Base-by-base conservation (phyloP, 2,797 vertebrate species). In the Hypotaenidia okinawae region DNA sequence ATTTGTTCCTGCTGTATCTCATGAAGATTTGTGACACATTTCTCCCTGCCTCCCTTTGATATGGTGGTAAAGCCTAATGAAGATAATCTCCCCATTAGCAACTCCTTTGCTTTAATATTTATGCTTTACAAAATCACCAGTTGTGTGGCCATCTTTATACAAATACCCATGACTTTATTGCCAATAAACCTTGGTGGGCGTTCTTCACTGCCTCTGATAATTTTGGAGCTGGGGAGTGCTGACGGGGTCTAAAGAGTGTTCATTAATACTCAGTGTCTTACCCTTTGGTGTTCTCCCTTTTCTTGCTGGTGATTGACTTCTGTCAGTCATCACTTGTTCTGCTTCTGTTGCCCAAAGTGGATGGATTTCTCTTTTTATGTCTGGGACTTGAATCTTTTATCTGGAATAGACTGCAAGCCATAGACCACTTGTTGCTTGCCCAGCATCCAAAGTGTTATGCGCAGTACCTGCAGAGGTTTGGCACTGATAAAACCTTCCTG, bases 21-120 rank as follows among this genome's bases (percentile, higher is more conserved):
- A 22, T 41, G 30, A n/a, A 27, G 21, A 4, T 43, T 8, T 21
- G 33, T 32, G 69, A 4, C 2, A 3, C 0, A 0, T 10, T 82
- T 62, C 22, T 74, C 23, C 35, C 28, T 43, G 32, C 51, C 21
- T 33, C 33, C 5, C 2, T 7, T 19, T 33, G 30, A 30, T n/a
- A 2, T 1, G 5, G 3, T 57, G 47, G 5, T 16, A 37, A 64
- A 49, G 30, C 30, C 51, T 33, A 12, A 37, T 10, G 25, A 67
- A 43, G 66, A 81, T 49, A 73, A 74, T 30, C 27, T 68, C 41
- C 21, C 13, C 17, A 52, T 79, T 16, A 61, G 59, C 43, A 81
- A 5, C 32, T 52, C 13, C 9, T 43, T 55, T 63, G 7, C 14
- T 3, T 41, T 81, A 39, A 11, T 58, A 10, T 28, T 74, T 63